Conservation (phyloP, 2,888 invertebrate species). For the Carabus problematicus region DNA sequence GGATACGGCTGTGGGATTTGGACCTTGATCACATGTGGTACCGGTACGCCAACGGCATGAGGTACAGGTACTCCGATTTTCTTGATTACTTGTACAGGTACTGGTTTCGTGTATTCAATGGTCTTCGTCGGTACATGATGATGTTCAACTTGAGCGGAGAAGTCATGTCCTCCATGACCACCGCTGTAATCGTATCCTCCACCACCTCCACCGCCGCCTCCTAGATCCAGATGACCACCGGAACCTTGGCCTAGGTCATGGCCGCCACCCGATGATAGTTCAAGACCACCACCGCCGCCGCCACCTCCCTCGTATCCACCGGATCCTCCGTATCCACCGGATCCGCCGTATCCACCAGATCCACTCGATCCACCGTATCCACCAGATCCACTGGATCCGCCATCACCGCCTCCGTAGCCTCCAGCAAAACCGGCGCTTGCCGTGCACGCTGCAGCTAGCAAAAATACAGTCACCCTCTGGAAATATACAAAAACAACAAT, state of each 20-base stretch:
- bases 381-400: not conserved
- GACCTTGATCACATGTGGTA: slow-evolving; percentile 73
- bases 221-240: too few species aligned
- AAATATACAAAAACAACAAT: not conserved
- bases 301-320: slow-evolving; percentile 44
- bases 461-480: slow-evolving; percentile 3
- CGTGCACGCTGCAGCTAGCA: slow-evolving; percentile 2
- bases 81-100: slow-evolving; percentile 74
- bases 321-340: slow-evolving; percentile 39
- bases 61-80: slow-evolving; percentile 78
- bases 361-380: not conserved
- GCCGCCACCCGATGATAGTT: slow-evolving; percentile 30
- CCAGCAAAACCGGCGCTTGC: slow-evolving; percentile 29
- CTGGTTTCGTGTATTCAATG: slow-evolving; percentile 72
- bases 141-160: slow-evolving; percentile 64
- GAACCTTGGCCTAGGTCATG: not conserved
- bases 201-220: slow-evolving; percentile 44
- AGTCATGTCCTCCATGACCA: slow-evolving; percentile 61
- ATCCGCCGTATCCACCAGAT: slow-evolving; percentile 25
- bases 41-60: slow-evolving; percentile 74
- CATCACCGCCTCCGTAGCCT: slow-evolving; percentile 43
- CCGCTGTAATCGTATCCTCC: slow-evolving; percentile 57
- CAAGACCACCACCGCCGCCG: slow-evolving; percentile 42
- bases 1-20: slow-evolving; percentile 79
- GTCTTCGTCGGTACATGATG: slow-evolving; percentile 65